Evolutionary conservation across 2,113 vertebrate species (phyloP).

Genomic region (Apeltes quadracus): DNA sequence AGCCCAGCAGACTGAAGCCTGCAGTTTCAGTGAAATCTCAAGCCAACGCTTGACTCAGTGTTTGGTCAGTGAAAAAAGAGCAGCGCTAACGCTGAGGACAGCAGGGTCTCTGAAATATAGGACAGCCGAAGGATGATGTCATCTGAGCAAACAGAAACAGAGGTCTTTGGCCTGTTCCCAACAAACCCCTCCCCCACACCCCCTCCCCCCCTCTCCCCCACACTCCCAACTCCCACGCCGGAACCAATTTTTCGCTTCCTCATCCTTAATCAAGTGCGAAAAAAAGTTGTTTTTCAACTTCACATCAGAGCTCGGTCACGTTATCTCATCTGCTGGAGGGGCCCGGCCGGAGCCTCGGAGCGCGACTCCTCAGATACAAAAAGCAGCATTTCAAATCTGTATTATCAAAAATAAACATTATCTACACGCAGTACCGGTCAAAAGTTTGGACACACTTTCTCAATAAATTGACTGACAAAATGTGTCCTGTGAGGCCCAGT

Average conservation of each 20-base stretch:
- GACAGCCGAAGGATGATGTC: constrained; percentile 81
- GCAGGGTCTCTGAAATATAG: constrained; percentile 75
- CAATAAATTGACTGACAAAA: too few species aligned
- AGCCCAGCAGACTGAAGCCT: constrained; percentile 16
- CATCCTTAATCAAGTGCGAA: constrained; percentile 66
- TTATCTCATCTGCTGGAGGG: constrained; percentile 69
- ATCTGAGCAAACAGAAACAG: constrained; percentile 79
- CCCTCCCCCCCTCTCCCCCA: background rate
- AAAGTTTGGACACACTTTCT: too few species aligned
- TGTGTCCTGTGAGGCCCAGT: constrained; percentile 36
- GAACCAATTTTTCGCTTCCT: constrained; percentile 65
- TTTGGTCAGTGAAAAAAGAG: constrained; percentile 52
- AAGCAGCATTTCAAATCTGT: constrained; percentile 14
- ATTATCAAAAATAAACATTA: constrained; percentile 3
- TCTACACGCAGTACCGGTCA: background rate
- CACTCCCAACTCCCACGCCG: constrained; percentile 37
- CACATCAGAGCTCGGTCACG: constrained; percentile 54
- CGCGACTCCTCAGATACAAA: constrained; percentile 23
- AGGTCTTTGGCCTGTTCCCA: constrained; percentile 68
- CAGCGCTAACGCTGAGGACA: constrained; percentile 69
- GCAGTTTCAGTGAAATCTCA: constrained; percentile 49
- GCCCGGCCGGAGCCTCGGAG: constrained; percentile 34
- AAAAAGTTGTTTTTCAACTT: constrained; percentile 62
- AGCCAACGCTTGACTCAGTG: constrained; percentile 63
- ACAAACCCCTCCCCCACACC: constrained; percentile 54